Conservation (phyloP, 2,797 vertebrate genomes). For the Bradypus variegatus region DNA sequence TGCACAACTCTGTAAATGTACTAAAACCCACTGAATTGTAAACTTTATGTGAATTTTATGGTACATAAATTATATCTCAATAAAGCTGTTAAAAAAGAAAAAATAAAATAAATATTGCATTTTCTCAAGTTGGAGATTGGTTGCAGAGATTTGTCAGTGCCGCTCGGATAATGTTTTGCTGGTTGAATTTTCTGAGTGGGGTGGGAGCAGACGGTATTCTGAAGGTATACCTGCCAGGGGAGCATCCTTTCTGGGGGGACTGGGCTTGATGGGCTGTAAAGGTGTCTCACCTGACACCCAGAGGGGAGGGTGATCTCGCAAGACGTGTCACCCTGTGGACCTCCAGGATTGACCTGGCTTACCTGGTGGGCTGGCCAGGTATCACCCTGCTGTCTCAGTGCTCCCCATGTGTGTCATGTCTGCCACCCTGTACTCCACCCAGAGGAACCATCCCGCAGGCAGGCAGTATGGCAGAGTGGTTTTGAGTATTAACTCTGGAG, state of each 20-base stretch:
- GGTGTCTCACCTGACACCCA: not conserved
- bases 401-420: rapidly evolving
- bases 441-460: not conserved
- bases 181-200: not conserved
- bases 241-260: not conserved
- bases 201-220: not conserved
- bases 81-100: too few species aligned
- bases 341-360: not conserved
- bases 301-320: not conserved
- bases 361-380: not conserved
- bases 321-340: not conserved
- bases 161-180: not conserved
- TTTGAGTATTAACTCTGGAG: not conserved
- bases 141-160: not conserved
- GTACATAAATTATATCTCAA: too few species aligned
- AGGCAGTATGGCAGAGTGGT: rapidly evolving
- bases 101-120: not conserved
- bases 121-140: not conserved
- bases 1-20: too few species aligned
- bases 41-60: too few species aligned
- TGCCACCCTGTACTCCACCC: not conserved
- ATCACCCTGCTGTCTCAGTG: not conserved
- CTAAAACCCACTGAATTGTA: too few species aligned
- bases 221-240: not conserved
- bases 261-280: not conserved